Percentiles rank a stretch among this genome's conserved stretches.
These are phyloP conservation scores for Hyaena hyaena DNA, from an alignment of 2,113 vertebrate species.

Conservation along the genomic window DNA sequence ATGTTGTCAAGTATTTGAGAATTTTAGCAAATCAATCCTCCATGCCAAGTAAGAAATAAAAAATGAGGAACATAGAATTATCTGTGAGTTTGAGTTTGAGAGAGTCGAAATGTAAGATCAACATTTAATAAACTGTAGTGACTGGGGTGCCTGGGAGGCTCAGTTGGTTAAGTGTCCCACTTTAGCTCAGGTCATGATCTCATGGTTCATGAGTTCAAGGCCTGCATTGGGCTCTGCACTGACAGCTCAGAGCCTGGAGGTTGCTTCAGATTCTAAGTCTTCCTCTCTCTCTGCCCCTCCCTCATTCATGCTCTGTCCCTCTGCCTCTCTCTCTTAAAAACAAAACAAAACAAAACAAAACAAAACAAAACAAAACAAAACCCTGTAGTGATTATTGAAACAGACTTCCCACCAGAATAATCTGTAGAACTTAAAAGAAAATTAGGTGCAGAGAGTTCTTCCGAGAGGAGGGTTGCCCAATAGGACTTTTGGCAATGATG, in stretches of 20 bases:
- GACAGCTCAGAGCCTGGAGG: no score
- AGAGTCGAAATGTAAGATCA: neutral
- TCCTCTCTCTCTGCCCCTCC: no score
- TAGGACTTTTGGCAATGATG: neutral
- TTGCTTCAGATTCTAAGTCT: no score
- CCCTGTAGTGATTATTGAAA: neutral
- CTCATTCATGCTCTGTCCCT: no score
- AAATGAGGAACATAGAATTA: neutral
- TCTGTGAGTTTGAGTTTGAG: neutral
- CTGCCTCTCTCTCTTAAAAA: no score
- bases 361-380: neutral
- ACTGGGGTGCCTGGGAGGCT: no score
- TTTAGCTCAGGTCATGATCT: no score
- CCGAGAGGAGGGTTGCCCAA: neutral
- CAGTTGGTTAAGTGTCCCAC: no score
- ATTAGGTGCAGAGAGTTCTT: neutral
- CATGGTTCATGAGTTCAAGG: no score
- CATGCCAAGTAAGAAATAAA: neutral
- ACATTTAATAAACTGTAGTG: neutral
- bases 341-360: no score
- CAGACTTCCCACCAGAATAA: neutral
- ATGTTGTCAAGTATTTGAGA: neutral
- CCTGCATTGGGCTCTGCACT: no score
- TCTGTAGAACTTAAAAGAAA: neutral
- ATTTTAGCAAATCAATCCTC: neutral